Evolutionary conservation across 1,140 invertebrate genomes (phyloP), one percentile per base, ranked within the genome.

Genomic region (Piezodorus guildinii): DNA sequence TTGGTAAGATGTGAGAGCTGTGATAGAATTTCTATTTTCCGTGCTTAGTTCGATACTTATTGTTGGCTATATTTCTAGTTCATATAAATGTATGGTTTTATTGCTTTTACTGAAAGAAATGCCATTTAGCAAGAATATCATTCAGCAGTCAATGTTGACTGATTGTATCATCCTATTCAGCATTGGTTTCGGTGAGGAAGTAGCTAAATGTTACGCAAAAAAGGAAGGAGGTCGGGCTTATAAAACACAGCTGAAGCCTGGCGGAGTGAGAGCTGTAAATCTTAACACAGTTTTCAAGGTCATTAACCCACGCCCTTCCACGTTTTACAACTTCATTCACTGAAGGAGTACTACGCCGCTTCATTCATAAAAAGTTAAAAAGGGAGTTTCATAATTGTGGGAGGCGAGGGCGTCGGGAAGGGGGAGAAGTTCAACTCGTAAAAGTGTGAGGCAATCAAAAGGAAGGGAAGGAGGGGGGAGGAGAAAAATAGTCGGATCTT

Each of bases 381-480:
- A 56, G 17, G 52, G 52, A 56, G 52, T 56, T 56, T 56, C 52
- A 56, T 56, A 56, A 56, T 56, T 56, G 52, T 19, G 52, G 17
- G 52, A 56, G 23, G 52, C 25, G 15, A 34, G 15, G 34, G 58
- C 30, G 54, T 3, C 19, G 54, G 19, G 30, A 30, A 5, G 58
- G 16, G 58, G 43, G 12, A 19, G n/a, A 19, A 34, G 43, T 43
- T 43, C 58, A 60, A 60, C 30, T 60, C 30, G 43, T 60, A 60
- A 60, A 60, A 60, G 58, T 60, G 52, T 56, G 52, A 56, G 52
- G 52, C 52, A 56, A 56, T 56, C 52, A 60, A 60, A 60, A 60
- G 54, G 54, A 23, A 34, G 58, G n/a, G n/a, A n/a, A n/a, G 25
- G 21, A n/a, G 58, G 30, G 21, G 16, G 30, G 16, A 19, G 16